Conservation (phyloP, 2,113 vertebrate species). For the Phylloscopus trochiloides region DNA sequence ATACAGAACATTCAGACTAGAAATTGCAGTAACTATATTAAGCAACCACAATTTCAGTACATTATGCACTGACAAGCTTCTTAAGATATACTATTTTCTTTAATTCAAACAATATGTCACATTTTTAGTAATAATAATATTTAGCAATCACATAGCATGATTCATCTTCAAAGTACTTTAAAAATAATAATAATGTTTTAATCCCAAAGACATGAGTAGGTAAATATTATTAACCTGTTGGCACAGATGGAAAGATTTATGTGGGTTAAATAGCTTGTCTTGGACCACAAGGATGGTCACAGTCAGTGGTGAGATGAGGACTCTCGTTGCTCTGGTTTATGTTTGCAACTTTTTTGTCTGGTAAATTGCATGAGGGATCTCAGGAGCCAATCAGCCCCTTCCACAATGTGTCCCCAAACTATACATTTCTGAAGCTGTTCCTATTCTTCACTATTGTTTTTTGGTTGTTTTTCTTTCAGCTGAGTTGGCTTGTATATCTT, state of each 20-base stretch:
- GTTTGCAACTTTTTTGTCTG: neutral
- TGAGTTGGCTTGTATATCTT: neutral
- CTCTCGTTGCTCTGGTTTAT: neutral
- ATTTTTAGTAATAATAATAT: constrained; percentile 37
- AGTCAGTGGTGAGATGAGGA: neutral
- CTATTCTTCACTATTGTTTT: neutral
- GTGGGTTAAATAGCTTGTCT: neutral
- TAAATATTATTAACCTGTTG: constrained; percentile 30
- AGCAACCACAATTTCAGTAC: constrained; percentile 33
- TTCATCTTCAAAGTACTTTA: constrained; percentile 14
- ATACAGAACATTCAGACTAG: constrained; percentile 34
- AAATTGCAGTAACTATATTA: constrained; percentile 51
- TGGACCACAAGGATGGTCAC: neutral
- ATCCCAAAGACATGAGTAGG: neutral
- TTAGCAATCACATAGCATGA: neutral
- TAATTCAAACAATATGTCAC: constrained; percentile 23
- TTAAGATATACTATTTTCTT: constrained; percentile 45
- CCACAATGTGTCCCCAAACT: neutral
- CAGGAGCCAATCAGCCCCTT: neutral
- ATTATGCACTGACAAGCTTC: constrained; percentile 30
- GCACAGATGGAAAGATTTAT: neutral
- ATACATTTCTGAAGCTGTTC: neutral
- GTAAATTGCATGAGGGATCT: neutral
- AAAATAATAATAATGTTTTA: constrained; percentile 22
- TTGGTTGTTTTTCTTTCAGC: neutral